phyloP scores from a whole-genome alignment of 1,140 invertebrate genomes.

The Drosophila paulistorum region DNA sequence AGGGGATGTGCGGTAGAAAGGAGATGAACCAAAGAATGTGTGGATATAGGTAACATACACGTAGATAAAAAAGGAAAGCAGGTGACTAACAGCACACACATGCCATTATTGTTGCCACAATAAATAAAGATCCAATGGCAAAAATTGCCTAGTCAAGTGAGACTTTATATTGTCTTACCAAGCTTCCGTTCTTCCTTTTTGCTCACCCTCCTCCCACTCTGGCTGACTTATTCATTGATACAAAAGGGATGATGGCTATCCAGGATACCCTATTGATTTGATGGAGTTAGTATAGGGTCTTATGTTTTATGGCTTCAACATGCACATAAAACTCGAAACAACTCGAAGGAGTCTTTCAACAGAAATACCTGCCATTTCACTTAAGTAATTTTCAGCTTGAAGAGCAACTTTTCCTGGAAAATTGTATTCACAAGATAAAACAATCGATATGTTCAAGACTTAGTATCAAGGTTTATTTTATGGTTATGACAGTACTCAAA shows the following conservation, averaged over 20 bases:
- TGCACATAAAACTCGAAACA: constrained; percentile 3
- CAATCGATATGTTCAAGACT: not conserved
- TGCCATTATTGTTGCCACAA: constrained; percentile 35
- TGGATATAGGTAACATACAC: not conserved
- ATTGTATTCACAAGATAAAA: not conserved
- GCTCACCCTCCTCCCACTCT: not conserved
- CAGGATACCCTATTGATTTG: constrained; percentile 7
- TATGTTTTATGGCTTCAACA: constrained; percentile 14
- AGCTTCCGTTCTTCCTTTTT: constrained; percentile 22
- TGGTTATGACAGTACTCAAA: not conserved
- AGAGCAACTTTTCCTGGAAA: not conserved
- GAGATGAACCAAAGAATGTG: not conserved
- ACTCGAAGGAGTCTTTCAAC: not conserved
- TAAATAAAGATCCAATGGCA: constrained; percentile 51
- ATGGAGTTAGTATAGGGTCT: constrained; percentile 1
- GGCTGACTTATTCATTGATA: constrained; percentile 51
- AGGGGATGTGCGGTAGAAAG: not conserved
- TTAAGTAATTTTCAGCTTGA: constrained; percentile 3
- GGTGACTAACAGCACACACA: constrained; percentile 39
- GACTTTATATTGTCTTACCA: constrained; percentile 8
- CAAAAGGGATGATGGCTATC: not conserved
- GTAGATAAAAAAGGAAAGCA: constrained; percentile 12
- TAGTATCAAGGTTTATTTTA: not conserved
- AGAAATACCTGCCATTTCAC: not conserved
- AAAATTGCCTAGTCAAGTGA: constrained; percentile 47